These are phyloP conservation scores for Bettongia penicillata DNA, from an alignment of 2,113 vertebrate genomes.

Conservation along the genomic window DNA sequence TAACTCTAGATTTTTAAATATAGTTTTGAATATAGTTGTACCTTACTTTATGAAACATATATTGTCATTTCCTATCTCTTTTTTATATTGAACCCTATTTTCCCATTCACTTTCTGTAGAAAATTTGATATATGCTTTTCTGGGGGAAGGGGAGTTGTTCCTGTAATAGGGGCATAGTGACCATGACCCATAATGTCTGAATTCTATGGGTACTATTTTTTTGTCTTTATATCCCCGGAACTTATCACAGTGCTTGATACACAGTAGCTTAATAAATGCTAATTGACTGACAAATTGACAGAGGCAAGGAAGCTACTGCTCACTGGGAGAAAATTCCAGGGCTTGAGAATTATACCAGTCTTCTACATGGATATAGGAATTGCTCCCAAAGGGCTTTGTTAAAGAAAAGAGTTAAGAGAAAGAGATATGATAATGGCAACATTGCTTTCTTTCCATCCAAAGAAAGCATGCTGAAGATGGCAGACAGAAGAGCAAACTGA, in stretches of 20 bases:
- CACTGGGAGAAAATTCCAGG: background rate
- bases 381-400: background rate
- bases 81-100: background rate
- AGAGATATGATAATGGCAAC: background rate
- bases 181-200: background rate
- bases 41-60: constrained; percentile 4
- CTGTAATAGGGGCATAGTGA: background rate
- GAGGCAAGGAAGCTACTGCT: background rate
- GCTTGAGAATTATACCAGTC: background rate
- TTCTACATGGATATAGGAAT: background rate
- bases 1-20: background rate
- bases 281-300: background rate
- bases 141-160: background rate
- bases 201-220: background rate
- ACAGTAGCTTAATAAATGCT: background rate
- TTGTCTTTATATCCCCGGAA: background rate
- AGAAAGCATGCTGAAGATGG: background rate
- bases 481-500: background rate
- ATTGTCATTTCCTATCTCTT: background rate
- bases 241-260: background rate
- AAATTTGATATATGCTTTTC: background rate
- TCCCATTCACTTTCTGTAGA: background rate
- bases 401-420: background rate
- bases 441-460: background rate
- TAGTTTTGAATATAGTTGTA: background rate